A percentile compares a stretch with the other conserved stretches of the same genome.
Evolutionary conservation across 2,797 vertebrate species (phyloP).

Genomic region (Botia almorhae): DNA sequence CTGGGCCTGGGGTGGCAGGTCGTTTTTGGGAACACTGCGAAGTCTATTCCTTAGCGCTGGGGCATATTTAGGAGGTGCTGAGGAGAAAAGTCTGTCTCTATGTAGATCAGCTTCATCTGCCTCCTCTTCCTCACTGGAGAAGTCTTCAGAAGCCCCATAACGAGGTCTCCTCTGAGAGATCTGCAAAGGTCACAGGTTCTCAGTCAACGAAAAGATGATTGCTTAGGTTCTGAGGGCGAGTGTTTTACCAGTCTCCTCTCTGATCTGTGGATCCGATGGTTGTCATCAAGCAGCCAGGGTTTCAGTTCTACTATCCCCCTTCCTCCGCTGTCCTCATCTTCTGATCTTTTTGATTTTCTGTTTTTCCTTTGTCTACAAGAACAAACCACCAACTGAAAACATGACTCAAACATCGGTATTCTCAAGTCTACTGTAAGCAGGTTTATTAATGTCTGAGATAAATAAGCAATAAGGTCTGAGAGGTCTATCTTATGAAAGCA

Average conservation of each 20-base stretch:
- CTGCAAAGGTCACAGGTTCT: conserved; percentile 12
- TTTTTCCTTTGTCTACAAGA: conserved; percentile 80
- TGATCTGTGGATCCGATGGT: conserved; percentile 68
- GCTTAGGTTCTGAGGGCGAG: neutral
- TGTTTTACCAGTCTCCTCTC: conserved; percentile 80
- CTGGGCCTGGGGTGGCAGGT: conserved; percentile 44
- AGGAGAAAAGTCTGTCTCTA: conserved; percentile 64
- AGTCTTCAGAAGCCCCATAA: conserved; percentile 85
- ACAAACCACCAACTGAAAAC: conserved; percentile 10
- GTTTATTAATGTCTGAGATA: neutral
- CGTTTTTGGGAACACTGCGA: conserved; percentile 62
- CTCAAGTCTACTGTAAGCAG: neutral
- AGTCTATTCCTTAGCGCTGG: conserved; percentile 77
- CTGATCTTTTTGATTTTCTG: conserved; percentile 78
- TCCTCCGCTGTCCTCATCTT: conserved; percentile 72
- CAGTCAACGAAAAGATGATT: neutral
- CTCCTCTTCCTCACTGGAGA: conserved; percentile 91
- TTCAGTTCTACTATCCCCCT: conserved; percentile 60
- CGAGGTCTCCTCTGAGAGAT: conserved; percentile 66
- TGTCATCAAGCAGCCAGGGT: conserved; percentile 75
- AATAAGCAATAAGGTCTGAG: neutral
- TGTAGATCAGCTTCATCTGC: conserved; percentile 74
- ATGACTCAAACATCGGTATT: neutral
- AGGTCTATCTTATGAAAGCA: no score
- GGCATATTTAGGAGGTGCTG: conserved; percentile 72